Conservation (phyloP, 1,140 invertebrate genomes). For the Cyrtorhinus lividipennis region DNA sequence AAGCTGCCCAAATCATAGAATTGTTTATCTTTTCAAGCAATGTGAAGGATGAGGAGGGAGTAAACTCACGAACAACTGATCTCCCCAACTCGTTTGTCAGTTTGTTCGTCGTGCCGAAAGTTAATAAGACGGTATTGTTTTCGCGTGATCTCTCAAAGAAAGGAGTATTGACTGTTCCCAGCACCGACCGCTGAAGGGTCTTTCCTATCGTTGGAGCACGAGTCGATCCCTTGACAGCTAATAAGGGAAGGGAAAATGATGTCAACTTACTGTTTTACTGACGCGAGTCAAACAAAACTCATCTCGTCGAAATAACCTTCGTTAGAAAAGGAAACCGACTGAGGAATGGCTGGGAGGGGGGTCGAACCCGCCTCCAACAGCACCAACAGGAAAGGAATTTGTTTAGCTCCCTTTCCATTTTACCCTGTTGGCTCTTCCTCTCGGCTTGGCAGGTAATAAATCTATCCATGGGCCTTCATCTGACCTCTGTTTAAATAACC, state of each 20-base stretch:
- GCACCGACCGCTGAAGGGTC: neutral
- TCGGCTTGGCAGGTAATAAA: conserved; percentile 6
- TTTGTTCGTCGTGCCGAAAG: too few species aligned
- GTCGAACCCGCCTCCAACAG: neutral
- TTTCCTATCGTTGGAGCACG: neutral
- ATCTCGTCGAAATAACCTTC: conserved; percentile 5
- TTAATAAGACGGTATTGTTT: too few species aligned
- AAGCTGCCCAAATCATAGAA: too few species aligned
- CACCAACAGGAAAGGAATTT: conserved; percentile 4
- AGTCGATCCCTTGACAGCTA: neutral
- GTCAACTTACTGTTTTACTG: conserved; percentile 6
- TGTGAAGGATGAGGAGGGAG: too few species aligned
- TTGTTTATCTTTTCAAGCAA: too few species aligned
- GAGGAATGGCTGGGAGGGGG: too few species aligned
- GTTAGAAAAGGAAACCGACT: neutral
- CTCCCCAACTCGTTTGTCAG: too few species aligned
- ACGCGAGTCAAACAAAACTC: conserved; percentile 4
- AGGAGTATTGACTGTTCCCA: neutral
- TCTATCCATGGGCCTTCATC: neutral
- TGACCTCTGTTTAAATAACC: conserved; percentile 9
- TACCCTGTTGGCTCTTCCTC: conserved; percentile 6
- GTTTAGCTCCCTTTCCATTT: conserved; percentile 8
- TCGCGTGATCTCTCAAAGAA: neutral
- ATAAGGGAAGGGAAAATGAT: neutral
- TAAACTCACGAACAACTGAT: too few species aligned